phyloP scores from a whole-genome alignment of 2,797 vertebrate genomes.

The Ptychobarbus kaznakovi region DNA sequence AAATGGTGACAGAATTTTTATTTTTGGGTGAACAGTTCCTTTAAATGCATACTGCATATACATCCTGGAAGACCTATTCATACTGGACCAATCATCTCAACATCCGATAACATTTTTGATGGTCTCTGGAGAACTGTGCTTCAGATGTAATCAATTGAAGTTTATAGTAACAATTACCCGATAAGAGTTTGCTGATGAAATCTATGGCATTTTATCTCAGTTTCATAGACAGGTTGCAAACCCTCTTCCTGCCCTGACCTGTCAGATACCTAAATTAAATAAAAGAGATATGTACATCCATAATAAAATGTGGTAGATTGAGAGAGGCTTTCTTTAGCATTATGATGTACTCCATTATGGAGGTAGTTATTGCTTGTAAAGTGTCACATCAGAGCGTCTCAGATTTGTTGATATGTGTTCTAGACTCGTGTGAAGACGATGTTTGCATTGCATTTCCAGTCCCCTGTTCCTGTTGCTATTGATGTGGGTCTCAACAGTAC shows the following conservation, averaged over 20 bases:
- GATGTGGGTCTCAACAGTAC: constrained; percentile 6
- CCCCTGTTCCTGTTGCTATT: neutral
- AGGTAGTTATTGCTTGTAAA: constrained; percentile 7
- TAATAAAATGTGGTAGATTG: constrained; percentile 13
- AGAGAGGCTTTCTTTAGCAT: neutral
- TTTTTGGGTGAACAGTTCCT: neutral
- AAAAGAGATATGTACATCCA: constrained; percentile 8
- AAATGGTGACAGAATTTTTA: neutral
- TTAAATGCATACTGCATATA: neutral
- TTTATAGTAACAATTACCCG: constrained; percentile 37
- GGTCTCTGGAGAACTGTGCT: constrained; percentile 18
- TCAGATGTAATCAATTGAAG: constrained; percentile 40
- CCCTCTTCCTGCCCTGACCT: neutral
- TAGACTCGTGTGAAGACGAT: neutral
- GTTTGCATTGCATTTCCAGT: neutral
- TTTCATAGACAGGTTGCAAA: constrained; percentile 20
- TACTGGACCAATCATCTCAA: neutral
- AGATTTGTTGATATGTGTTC: neutral
- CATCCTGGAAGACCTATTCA: constrained; percentile 18
- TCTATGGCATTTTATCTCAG: constrained; percentile 38
- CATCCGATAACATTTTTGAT: constrained; percentile 22
- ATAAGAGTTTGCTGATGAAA: constrained; percentile 44
- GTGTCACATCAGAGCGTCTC: neutral
- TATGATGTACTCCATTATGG: neutral
- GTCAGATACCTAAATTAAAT: constrained; percentile 36